Base-by-base conservation (phyloP, 1,140 invertebrate species). In the Schlechtendalia chinensis region DNA sequence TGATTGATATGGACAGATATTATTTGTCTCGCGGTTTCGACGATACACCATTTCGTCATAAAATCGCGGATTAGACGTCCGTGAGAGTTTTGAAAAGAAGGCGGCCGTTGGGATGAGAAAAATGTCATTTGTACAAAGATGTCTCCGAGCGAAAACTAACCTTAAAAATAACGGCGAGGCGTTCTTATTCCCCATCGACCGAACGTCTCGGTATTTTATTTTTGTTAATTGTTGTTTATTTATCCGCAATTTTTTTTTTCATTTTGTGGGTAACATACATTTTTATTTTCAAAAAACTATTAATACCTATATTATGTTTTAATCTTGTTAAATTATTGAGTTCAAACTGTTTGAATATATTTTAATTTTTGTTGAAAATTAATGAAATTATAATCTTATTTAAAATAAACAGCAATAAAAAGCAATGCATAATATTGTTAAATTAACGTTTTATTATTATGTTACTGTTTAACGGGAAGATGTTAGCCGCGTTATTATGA, bases 1-100 rank as follows among this genome's bases (percentile, higher is more conserved):
- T 79, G 75, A 79, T 79, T 79, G 75, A 79, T 79, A 61, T 17
- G 45, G 75, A 79, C 75, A 63, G 75, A 79, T 79, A 79, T 79
- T 79, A 79, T 79, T 79, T 79, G 75, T 79, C 75, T 61, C 58
- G 10, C 19, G 54, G 16, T 61, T 29, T 39, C 75, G 10, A 79
- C 74, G 54, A 47, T 45, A 63, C 45, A 63, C 58, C 32, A 50
- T 59, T 63, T 19, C 75, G 54, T 61, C 32, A 50, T 61, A 79
- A 47, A 59, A 61, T 50, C 58, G 32, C 22, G 56, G 75, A 61
- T 79, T 79, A 79, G 56, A 79, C 53, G 72, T 6, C 22, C 8
- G 24, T 53, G 27, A 71, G 47, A 27, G 67, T 29, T 54, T 72
- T 29, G 27, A 54, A 72, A 72, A 53, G 45, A 17, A 50, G 67